Evolutionary conservation across 2,888 invertebrate species (phyloP).

Genomic region (Peribatodes rhomboidaria): DNA sequence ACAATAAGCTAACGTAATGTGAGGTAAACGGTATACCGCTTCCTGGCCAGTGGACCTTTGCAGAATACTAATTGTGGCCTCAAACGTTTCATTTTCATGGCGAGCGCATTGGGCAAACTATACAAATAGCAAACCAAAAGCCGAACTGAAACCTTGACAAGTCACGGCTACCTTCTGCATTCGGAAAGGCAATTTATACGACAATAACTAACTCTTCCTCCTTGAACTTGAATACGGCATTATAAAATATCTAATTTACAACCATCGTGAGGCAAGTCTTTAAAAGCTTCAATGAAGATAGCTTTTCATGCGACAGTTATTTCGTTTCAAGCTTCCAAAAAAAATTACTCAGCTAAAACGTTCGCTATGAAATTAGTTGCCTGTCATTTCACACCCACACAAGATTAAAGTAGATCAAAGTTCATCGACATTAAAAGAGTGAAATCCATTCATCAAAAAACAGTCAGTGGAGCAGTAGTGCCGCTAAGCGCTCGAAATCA

Average conservation of each 20-base stretch:
- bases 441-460: slow-evolving; percentile 79
- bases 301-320: slow-evolving; percentile 21
- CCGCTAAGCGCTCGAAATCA: slow-evolving; percentile 64
- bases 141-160: slow-evolving; percentile 38
- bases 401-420: slow-evolving; percentile 76
- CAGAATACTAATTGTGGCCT: slow-evolving; percentile 71
- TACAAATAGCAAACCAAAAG: slow-evolving; percentile 35
- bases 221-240: slow-evolving; percentile 36
- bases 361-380: slow-evolving; percentile 57
- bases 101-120: slow-evolving; percentile 38
- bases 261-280: slow-evolving; percentile 1
- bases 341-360: slow-evolving; percentile 50
- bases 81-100: slow-evolving; percentile 53
- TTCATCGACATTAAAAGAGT: slow-evolving; percentile 79
- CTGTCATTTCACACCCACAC: slow-evolving; percentile 75
- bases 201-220: slow-evolving; percentile 28
- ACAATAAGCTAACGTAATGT: slow-evolving; percentile 76
- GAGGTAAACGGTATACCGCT: slow-evolving; percentile 76
- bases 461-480: slow-evolving; percentile 75
- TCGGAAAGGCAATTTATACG: slow-evolving; percentile 31
- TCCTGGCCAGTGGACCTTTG: slow-evolving; percentile 66
- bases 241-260: slow-evolving; percentile 27
- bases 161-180: slow-evolving; percentile 30
- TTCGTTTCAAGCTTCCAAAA: slow-evolving; percentile 40
- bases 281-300: slow-evolving; percentile 12